Conservation (phyloP, 2,113 vertebrate species). For the Poeciliopsis prolifica region DNA sequence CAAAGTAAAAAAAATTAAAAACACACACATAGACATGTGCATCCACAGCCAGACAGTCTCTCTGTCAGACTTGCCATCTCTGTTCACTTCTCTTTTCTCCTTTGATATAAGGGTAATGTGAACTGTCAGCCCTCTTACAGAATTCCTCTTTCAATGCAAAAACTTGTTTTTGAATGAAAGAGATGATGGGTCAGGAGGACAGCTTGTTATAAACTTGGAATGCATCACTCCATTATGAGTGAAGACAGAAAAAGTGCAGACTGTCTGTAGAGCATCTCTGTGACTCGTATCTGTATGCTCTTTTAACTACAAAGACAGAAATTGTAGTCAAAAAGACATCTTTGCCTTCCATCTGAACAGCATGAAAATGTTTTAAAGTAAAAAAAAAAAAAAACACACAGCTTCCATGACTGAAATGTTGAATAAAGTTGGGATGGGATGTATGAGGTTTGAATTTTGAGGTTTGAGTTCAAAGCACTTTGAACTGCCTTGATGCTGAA, state of each 20-base stretch:
- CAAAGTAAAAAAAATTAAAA: slow-evolving; percentile 52
- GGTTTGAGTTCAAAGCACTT: no score
- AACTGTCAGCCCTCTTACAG: slow-evolving; percentile 60
- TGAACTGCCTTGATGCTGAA: no score
- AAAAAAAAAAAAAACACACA: no score
- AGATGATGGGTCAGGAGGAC: slow-evolving; percentile 49
- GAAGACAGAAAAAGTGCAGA: slow-evolving; percentile 17
- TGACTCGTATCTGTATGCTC: not conserved
- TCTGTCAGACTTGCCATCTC: slow-evolving; percentile 7
- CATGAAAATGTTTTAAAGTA: no score
- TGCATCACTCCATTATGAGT: slow-evolving; percentile 29
- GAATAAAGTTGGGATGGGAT: not conserved
- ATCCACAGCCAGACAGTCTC: slow-evolving; percentile 10
- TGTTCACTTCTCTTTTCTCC: slow-evolving; percentile 34
- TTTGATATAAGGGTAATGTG: slow-evolving; percentile 59
- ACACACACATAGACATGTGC: slow-evolving; percentile 33
- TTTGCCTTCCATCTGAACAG: no score
- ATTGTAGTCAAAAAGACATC: not conserved
- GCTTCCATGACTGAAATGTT: no score
- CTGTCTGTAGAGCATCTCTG: slow-evolving; percentile 1
- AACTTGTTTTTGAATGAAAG: slow-evolving; percentile 38
- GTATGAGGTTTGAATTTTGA: not conserved
- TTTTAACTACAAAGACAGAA: slow-evolving; percentile 1
- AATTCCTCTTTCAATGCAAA: slow-evolving; percentile 65
- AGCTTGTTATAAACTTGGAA: slow-evolving; percentile 32